Base-by-base conservation (phyloP, 2,888 invertebrate species). In the Spodoptera picta region DNA sequence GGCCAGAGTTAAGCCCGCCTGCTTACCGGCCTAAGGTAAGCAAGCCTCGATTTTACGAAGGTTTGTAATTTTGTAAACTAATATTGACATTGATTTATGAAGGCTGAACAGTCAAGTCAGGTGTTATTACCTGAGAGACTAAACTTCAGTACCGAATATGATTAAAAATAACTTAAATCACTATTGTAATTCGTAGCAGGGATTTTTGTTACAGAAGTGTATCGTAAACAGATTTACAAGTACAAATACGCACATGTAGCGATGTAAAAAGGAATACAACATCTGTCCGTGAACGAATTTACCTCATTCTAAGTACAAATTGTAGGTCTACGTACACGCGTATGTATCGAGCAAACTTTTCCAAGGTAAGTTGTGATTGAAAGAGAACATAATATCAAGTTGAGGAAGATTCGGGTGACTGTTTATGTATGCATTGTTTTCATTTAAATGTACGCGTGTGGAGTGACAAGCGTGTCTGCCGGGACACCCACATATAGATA, bases 381-480 rank as follows among this genome's bases (percentile, higher is more conserved):
- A 64, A 67, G 42, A 45, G 42, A 62, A 57, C 56, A 36, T 54
- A 52, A 50, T 59, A 65, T 49, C 24, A 60, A 52, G 42, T 74
- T 69, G 31, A n/a, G 23, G 44, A 46, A 54, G 41, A 53, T 50
- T 53, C 19, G 12, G 45, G 53, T 23, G 23, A 48, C 57, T 60
- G 62, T 55, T 72, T 60, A 64, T 19, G 60, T 64, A 71, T 74
- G 62, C 71, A 65, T 70, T 70, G 71, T 63, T 74, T 77, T 76
- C 59, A 64, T 73, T 72, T 61, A 54, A 60, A 62, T 54, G 58
- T 61, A 49, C 47, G 57, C 69, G 50, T 53, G 59, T 11, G 36
- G 55, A 71, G 58, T 71, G 63, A 65, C 62, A 73, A 23, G 65
- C 52, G 50, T 45, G 7, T 45, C 53, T 51, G 61, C 54, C 51